These are phyloP conservation scores for Sparidentex hasta DNA, from an alignment of 2,797 vertebrate species.

Conservation along the genomic window DNA sequence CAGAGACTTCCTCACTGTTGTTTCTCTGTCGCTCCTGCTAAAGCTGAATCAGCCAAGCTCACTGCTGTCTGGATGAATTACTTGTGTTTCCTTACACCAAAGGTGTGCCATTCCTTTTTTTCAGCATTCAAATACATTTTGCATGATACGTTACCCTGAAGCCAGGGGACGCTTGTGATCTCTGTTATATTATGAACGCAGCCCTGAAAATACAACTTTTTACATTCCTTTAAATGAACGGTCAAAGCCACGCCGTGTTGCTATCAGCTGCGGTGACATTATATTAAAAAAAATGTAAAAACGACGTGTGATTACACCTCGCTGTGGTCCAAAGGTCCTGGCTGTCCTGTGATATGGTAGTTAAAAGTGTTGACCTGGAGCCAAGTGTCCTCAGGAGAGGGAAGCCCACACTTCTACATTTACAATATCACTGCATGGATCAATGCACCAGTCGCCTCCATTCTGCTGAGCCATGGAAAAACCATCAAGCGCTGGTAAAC, in stretches of 20 bases:
- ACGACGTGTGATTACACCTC: constrained; percentile 18
- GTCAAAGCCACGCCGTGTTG: not conserved
- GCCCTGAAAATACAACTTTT: not conserved
- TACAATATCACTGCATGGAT: constrained; percentile 68
- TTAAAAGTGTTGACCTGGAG: constrained; percentile 42
- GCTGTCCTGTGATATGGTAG: constrained; percentile 24
- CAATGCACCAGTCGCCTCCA: constrained; percentile 78
- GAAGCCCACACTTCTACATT: constrained; percentile 63
- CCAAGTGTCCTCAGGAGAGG: constrained; percentile 57
- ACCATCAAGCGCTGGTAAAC: constrained; percentile 56
- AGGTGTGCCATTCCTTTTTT: not conserved
- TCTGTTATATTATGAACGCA: not conserved
- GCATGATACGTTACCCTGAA: not conserved
- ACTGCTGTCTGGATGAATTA: not conserved
- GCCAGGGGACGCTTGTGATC: not conserved
- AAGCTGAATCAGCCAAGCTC: not conserved
- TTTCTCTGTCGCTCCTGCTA: constrained; percentile 1
- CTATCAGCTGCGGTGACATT: constrained; percentile 6
- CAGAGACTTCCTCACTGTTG: not conserved
- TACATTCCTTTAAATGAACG: not conserved
- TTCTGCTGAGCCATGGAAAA: constrained; percentile 83
- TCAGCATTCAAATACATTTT: not conserved
- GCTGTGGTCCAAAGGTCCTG: constrained; percentile 47
- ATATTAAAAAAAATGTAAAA: not conserved
- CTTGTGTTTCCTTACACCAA: not conserved